Conservation (phyloP, 2,888 invertebrate species). For the Platynereis dumerilii region DNA sequence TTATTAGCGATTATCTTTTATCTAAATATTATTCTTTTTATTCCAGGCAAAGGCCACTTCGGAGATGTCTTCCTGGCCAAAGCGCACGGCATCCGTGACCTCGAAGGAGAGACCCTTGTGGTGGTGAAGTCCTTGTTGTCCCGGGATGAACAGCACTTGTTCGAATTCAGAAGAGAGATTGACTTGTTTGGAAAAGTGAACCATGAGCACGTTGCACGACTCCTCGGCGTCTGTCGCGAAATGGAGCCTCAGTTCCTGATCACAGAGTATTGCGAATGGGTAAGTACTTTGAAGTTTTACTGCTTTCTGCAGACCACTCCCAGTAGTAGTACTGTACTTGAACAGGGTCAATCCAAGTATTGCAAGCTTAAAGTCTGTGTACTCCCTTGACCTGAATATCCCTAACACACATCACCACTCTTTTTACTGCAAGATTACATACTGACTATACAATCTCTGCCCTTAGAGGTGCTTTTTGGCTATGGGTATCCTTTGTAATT, state of each 20-base stretch:
- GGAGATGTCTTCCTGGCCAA: constrained; percentile 87
- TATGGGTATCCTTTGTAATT: too few species aligned
- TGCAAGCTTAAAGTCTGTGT: too few species aligned
- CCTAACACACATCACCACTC: too few species aligned
- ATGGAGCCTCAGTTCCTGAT: constrained; percentile 86
- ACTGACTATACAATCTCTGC: too few species aligned
- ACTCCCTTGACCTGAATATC: too few species aligned
- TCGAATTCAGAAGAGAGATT: constrained; percentile 85
- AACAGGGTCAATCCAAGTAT: too few species aligned
- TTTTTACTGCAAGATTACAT: too few species aligned
- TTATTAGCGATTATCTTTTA: too few species aligned
- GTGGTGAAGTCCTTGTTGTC: constrained; percentile 60
- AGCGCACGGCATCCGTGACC: constrained; percentile 65
- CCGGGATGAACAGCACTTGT: constrained; percentile 53
- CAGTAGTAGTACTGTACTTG: too few species aligned
- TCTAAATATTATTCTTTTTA: neutral
- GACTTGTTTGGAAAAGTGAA: constrained; percentile 84
- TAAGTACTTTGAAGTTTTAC: constrained; percentile 62
- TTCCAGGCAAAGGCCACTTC: constrained; percentile 83
- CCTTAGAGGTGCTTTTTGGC: too few species aligned
- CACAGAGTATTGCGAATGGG: constrained; percentile 92
- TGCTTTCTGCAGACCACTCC: too few species aligned
- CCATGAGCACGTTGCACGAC: constrained; percentile 76
- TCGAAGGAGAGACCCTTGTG: constrained; percentile 56
- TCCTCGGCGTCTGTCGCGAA: constrained; percentile 78